Conservation (phyloP, 2,113 vertebrate species). For the Columba livia region DNA sequence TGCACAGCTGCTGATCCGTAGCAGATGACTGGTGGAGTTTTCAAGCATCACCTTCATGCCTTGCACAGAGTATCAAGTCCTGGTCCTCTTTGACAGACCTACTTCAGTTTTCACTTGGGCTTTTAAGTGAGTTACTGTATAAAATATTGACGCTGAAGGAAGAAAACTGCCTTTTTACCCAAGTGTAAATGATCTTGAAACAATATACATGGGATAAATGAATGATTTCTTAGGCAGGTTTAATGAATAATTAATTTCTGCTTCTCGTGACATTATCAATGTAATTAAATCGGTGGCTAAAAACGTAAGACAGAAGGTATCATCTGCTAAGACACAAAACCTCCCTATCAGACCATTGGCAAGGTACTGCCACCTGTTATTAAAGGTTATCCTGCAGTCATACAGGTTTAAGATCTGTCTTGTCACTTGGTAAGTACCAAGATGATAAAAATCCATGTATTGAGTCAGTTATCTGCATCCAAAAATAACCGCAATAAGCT, state of each 20-base stretch:
- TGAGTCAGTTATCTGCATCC: not conserved
- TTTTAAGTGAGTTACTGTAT: conserved; percentile 24
- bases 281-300: conserved; percentile 58
- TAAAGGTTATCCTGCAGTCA: not conserved
- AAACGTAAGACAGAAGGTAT: conserved; percentile 39
- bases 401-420: not conserved
- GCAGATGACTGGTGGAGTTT: not conserved
- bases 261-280: conserved; percentile 19
- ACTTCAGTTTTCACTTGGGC: not conserved
- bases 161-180: conserved; percentile 28
- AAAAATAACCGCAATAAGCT: not conserved
- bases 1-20: not conserved
- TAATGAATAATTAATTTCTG: conserved; percentile 59
- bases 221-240: conserved; percentile 4
- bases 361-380: conserved; percentile 29
- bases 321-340: conserved; percentile 49
- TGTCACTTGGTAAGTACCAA: not conserved
- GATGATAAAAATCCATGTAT: not conserved
- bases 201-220: conserved; percentile 30
- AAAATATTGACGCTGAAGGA: conserved; percentile 21
- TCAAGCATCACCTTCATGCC: not conserved
- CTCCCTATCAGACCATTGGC: conserved; percentile 6
- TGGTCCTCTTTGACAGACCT: not conserved
- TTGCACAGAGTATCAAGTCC: not conserved
- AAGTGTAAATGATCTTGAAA: conserved; percentile 66